Conservation (phyloP, 1,140 invertebrate genomes). For the Elymnias hypermnestra region DNA sequence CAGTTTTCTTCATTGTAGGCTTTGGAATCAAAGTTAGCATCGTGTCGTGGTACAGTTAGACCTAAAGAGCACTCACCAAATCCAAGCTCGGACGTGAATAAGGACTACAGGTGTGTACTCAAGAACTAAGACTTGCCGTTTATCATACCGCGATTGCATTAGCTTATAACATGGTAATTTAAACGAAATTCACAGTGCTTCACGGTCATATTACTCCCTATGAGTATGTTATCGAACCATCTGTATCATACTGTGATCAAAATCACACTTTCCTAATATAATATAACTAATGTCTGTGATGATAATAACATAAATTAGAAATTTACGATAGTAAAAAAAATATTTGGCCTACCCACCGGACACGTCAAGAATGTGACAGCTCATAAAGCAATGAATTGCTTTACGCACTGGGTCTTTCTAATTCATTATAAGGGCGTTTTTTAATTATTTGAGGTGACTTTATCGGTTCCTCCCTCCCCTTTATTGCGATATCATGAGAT, state of each 20-base stretch:
- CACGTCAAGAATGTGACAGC: constrained; percentile 6
- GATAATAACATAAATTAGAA: constrained; percentile 51
- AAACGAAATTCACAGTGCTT: constrained; percentile 40
- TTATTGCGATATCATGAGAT: too few relatives aligned
- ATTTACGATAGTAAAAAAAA: constrained; percentile 33
- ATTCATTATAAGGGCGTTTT: too few relatives aligned
- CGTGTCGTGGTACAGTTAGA: constrained; percentile 75
- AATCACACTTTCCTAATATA: constrained; percentile 61
- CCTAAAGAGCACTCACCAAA: constrained; percentile 72
- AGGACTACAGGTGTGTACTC: constrained; percentile 74
- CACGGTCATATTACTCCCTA: constrained; percentile 30
- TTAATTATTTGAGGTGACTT: too few relatives aligned
- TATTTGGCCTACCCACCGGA: constrained; percentile 65
- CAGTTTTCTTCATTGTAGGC: constrained; percentile 74
- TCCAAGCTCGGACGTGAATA: constrained; percentile 61
- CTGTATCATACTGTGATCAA: constrained; percentile 48
- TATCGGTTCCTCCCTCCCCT: too few relatives aligned
- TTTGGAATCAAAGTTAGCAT: constrained; percentile 77
- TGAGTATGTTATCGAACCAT: constrained; percentile 30
- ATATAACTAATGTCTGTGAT: constrained; percentile 68
- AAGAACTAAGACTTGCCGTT: constrained; percentile 54
- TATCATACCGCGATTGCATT: constrained; percentile 31
- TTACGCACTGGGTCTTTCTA: constrained; percentile 24
- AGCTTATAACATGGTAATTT: constrained; percentile 34
- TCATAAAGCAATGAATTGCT: constrained; percentile 16